These are phyloP conservation scores for Augochlora pura DNA, from an alignment of 1,140 invertebrate genomes.

Conservation along the genomic window DNA sequence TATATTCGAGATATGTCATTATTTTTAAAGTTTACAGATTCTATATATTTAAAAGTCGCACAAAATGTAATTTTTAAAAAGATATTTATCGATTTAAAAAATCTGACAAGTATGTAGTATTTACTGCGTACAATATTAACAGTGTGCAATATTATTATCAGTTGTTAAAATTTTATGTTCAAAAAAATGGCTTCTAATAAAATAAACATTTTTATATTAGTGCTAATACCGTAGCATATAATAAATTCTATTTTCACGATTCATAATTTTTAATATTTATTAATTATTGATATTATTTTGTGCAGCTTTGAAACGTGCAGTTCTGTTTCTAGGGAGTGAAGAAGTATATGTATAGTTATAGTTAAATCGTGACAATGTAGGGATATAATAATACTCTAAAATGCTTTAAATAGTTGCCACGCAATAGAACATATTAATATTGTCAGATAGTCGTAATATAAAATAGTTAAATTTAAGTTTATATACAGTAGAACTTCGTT, in stretches of 20 bases:
- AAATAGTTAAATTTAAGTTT: slow-evolving; percentile 48
- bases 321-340: slow-evolving; percentile 20
- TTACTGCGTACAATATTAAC: slow-evolving; percentile 33
- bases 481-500: too few species aligned
- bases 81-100: slow-evolving; percentile 36
- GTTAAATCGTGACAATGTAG: slow-evolving; percentile 7
- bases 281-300: slow-evolving; percentile 17
- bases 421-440: slow-evolving; percentile 27
- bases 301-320: slow-evolving; percentile 32
- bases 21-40: slow-evolving; percentile 57
- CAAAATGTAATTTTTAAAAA: slow-evolving; percentile 37
- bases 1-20: slow-evolving; percentile 46
- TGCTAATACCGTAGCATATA: slow-evolving; percentile 2
- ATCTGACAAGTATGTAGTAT: slow-evolving; percentile 31
- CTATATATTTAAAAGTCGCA: slow-evolving; percentile 45
- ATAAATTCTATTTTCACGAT: slow-evolving; percentile 31
- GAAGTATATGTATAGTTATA: slow-evolving; percentile 19
- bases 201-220: slow-evolving; percentile 22
- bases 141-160: background rate
- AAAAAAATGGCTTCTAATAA: slow-evolving; percentile 14
- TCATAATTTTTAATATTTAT: slow-evolving; percentile 12
- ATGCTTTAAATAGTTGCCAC: slow-evolving; percentile 30
- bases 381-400: slow-evolving; percentile 36
- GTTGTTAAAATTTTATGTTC: slow-evolving; percentile 15
- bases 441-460: slow-evolving; percentile 31